Percentiles rank a stretch among this genome's conserved stretches.
These are phyloP conservation scores for Tetragnatha montana DNA, from an alignment of 2,888 invertebrate species.

Conservation along the genomic window DNA sequence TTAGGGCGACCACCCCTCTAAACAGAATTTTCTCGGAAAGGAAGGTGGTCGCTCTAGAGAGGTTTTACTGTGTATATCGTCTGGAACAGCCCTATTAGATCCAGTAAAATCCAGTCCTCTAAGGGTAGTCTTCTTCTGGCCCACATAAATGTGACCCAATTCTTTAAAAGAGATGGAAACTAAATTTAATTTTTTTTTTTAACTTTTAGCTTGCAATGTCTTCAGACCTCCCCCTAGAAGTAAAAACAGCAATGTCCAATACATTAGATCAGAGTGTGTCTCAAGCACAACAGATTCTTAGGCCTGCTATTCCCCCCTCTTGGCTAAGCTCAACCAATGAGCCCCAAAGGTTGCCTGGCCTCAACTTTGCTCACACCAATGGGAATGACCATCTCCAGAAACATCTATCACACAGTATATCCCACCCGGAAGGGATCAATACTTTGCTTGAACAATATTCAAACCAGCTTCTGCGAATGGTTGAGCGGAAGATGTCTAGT, in stretches of 20 bases:
- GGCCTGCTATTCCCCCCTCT: slow-evolving; percentile 68
- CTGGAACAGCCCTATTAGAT: too few species aligned
- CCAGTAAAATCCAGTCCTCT: too few species aligned
- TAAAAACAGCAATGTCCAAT: slow-evolving; percentile 72
- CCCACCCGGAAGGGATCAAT: slow-evolving; percentile 69
- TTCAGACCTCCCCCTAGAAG: slow-evolving; percentile 71
- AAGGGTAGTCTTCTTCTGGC: too few species aligned
- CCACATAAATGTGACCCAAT: too few species aligned
- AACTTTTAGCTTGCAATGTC: slow-evolving; percentile 71
- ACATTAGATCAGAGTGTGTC: slow-evolving; percentile 71
- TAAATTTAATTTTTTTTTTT: not conserved
- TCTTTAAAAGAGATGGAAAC: too few species aligned
- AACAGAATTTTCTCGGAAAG: too few species aligned
- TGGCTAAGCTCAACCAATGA: slow-evolving; percentile 44
- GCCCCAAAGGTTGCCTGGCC: slow-evolving; percentile 48
- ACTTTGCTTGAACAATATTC: slow-evolving; percentile 81
- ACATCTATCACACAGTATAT: slow-evolving; percentile 12
- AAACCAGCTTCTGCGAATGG: slow-evolving; percentile 80
- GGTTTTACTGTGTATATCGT: too few species aligned
- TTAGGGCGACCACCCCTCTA: too few species aligned
- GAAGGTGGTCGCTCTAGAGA: too few species aligned
- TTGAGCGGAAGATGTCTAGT: slow-evolving; percentile 80
- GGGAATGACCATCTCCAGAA: slow-evolving; percentile 64
- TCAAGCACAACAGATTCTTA: slow-evolving; percentile 73
- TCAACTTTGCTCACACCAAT: slow-evolving; percentile 37